Base-by-base conservation (phyloP, 1,140 invertebrate species). In the Plodia interpunctella region DNA sequence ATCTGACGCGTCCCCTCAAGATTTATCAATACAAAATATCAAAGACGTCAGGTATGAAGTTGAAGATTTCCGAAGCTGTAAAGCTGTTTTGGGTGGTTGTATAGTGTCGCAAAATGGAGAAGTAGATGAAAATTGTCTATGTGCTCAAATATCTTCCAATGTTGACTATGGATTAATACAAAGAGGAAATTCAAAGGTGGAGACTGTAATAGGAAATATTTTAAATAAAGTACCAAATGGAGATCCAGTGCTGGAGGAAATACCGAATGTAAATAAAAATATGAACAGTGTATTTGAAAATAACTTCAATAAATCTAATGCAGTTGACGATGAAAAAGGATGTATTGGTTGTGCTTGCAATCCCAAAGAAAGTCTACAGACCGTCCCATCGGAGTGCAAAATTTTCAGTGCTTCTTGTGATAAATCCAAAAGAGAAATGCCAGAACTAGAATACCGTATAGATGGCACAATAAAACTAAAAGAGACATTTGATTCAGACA, bases 401-500 rank as follows among this genome's bases (percentile, higher is more conserved):
- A 32, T 8, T 32, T 32, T 32, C 3, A 32, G 10, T 5, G 6
- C 1, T 15, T 1, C n/a, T 15, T 44, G 38, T 15, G 15, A 17
- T 10, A 44, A 44, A 15, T 44, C 4, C 15, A 44, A 10, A 15
- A 44, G 38, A 4, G 13, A 44, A 44, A 15, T 44, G 15, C 38
- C 38, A 15, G 10, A 44, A 6, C 15, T 44, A 15, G 38, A 44
- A 6, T 44, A 44, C 13, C 10, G 38, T 15, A 15, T 44, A 44
- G 38, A 44, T 68, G 82, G 83, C 38, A 72, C 67, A 35, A 68
- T 87, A 18, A 88, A 86, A 75, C 61, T 87, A 15, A 79, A 70
- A 59, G 76, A 88, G 18, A 82, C 70, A 38, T 71, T 76, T 52
- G 83, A 87, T 63, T 55, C 62, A 20, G 79, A 84, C 53, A 67